Conservation (phyloP, 2,113 vertebrate genomes). For the Pantherophis guttatus region DNA sequence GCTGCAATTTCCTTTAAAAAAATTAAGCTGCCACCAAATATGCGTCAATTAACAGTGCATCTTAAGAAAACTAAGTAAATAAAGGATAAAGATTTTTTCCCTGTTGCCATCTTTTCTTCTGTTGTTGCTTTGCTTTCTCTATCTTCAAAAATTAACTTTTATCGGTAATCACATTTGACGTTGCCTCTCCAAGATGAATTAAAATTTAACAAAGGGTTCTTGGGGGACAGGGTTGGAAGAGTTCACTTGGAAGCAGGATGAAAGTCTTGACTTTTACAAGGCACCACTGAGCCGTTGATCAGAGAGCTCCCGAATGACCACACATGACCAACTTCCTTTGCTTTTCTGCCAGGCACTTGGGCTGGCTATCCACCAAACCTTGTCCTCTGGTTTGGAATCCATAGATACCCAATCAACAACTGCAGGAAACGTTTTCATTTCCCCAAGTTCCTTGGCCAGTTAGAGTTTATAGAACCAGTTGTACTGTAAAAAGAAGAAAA, state of each 20-base stretch:
- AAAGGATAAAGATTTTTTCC: background rate
- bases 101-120: background rate
- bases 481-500: conserved; percentile 54
- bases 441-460: conserved; percentile 57
- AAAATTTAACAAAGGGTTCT: background rate
- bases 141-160: background rate
- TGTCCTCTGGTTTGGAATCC: conserved; percentile 20
- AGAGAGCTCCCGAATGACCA: conserved; percentile 12
- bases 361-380: conserved; percentile 27
- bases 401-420: conserved; percentile 21
- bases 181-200: conserved; percentile 14
- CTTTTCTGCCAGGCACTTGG: conserved; percentile 24
- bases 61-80: background rate
- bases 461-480: conserved; percentile 39
- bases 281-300: background rate
- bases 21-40: background rate
- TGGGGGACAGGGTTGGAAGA: background rate
- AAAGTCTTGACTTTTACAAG: fast-evolving
- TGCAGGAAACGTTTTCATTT: conserved; percentile 48
- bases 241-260: conserved; percentile 8
- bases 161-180: conserved; percentile 7
- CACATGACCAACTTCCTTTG: background rate
- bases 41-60: background rate
- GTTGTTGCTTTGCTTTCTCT: conserved; percentile 30
- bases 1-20: background rate